These are phyloP conservation scores for Cervus canadensis DNA, from an alignment of 2,113 vertebrate genomes.

Conservation along the genomic window DNA sequence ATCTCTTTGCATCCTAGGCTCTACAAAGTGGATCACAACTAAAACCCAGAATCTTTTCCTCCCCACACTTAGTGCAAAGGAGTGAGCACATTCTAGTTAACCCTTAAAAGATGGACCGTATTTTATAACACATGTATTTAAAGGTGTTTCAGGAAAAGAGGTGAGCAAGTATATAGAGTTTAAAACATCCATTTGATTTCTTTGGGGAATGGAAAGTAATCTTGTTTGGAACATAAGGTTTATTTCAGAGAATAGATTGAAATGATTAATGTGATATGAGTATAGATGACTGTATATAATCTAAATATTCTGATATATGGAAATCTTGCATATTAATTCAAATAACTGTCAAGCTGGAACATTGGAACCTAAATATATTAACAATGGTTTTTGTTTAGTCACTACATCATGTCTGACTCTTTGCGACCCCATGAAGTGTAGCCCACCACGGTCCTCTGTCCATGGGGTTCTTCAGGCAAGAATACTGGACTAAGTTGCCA, in stretches of 20 bases:
- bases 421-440: background rate
- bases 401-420: background rate
- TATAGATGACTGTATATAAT: background rate
- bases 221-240: background rate
- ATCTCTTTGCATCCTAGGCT: background rate
- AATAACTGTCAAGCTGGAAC: background rate
- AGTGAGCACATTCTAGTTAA: background rate
- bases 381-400: background rate
- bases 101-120: background rate
- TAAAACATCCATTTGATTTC: background rate
- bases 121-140: background rate
- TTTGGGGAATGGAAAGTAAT: background rate
- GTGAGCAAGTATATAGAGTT: background rate
- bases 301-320: background rate
- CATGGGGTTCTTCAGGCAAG: background rate
- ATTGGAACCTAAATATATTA: background rate
- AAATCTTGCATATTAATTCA: conserved; percentile 11
- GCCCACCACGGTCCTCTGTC: background rate
- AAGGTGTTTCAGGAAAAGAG: background rate
- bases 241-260: background rate
- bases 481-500: background rate
- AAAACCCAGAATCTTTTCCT: background rate
- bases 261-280: background rate
- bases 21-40: background rate
- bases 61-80: background rate